These are phyloP conservation scores for Dryadula phaetusa DNA, from an alignment of 2,888 invertebrate species.

Conservation along the genomic window DNA sequence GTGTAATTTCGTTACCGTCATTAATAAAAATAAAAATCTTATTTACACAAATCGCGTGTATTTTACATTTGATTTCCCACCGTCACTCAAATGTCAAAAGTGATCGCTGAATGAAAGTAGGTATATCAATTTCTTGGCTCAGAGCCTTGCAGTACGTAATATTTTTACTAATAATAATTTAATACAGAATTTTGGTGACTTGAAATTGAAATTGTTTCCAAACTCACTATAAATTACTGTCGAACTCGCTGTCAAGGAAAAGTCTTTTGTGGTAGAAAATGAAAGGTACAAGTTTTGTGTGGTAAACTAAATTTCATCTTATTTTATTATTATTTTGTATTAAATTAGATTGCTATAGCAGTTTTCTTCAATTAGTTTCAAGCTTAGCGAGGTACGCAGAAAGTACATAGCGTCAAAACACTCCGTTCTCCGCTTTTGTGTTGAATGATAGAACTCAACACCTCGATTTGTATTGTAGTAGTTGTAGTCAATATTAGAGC, in stretches of 20 bases:
- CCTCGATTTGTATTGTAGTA: no score
- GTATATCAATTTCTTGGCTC: conserved; percentile 23
- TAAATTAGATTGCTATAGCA: background rate
- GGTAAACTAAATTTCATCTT: background rate
- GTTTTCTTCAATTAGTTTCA: no score
- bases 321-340: background rate
- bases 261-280: background rate
- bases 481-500: no score
- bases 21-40: background rate
- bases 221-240: conserved; percentile 3
- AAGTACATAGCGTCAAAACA: no score
- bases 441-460: no score
- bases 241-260: background rate
- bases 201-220: conserved; percentile 4
- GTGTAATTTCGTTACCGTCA: conserved; percentile 9
- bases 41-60: background rate
- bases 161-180: conserved; percentile 17
- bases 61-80: conserved; percentile 13
- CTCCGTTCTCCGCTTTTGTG: no score
- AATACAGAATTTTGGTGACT: background rate
- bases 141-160: background rate
- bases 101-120: conserved; percentile 22
- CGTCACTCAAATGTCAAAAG: conserved; percentile 23
- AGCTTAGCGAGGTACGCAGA: no score
- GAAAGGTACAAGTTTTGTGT: background rate